Evolutionary conservation across 2,113 vertebrate species (phyloP).

Genomic region (Rhea pennata): DNA sequence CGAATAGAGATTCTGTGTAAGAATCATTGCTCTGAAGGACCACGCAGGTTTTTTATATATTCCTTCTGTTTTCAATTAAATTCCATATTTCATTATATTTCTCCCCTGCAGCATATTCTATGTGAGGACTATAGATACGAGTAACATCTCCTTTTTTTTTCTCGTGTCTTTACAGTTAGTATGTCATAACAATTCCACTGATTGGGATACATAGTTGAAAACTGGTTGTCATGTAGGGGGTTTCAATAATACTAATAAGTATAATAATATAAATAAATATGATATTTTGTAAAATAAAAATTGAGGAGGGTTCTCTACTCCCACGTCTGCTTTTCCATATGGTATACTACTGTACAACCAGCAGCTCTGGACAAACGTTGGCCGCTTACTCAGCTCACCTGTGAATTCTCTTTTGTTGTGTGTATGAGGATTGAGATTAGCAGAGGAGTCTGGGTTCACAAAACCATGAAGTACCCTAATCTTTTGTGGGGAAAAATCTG

Average conservation of each 20-base stretch:
- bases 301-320: fast-evolving
- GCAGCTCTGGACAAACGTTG: background rate
- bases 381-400: fast-evolving
- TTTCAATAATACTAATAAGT: background rate
- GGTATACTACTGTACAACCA: background rate
- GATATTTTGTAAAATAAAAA: background rate
- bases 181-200: background rate
- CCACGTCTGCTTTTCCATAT: background rate
- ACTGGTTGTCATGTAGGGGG: background rate
- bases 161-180: background rate
- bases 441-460: background rate
- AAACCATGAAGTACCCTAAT: background rate
- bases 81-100: background rate
- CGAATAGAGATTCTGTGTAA: background rate
- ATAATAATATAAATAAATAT: too few relatives aligned
- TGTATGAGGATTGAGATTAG: background rate
- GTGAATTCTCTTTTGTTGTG: background rate
- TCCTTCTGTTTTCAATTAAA: background rate
- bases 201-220: background rate
- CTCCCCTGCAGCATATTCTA: background rate
- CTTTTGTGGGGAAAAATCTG: background rate
- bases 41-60: background rate
- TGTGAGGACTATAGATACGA: background rate
- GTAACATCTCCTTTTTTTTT: background rate
- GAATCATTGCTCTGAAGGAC: background rate